phyloP scores from a whole-genome alignment of 2,888 invertebrate genomes.

The Sminthurinus aureus region DNA sequence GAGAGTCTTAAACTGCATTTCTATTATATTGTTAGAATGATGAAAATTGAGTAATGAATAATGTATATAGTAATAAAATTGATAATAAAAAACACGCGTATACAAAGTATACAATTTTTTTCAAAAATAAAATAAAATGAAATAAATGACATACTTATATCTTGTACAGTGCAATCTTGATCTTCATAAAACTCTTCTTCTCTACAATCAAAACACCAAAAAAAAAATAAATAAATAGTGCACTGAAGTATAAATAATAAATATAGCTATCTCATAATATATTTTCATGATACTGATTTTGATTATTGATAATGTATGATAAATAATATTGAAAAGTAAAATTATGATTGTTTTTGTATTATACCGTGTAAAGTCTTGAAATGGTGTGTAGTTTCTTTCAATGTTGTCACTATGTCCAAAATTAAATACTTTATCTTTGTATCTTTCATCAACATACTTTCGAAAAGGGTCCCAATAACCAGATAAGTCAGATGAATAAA shows the following conservation, averaged over 20 bases:
- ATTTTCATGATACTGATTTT: too few relatives aligned
- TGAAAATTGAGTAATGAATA: too few relatives aligned
- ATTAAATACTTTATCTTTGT: conserved; percentile 40
- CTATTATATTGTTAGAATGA: too few relatives aligned
- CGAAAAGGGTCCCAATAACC: conserved; percentile 55
- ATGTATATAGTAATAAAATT: too few relatives aligned
- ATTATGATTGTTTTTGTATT: neutral
- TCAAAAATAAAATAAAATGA: too few relatives aligned
- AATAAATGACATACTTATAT: conserved; percentile 48
- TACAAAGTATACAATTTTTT: too few relatives aligned
- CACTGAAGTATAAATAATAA: too few relatives aligned
- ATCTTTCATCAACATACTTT: conserved; percentile 55
- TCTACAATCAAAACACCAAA: conserved; percentile 51
- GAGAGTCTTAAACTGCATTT: too few relatives aligned
- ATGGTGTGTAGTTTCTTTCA: neutral
- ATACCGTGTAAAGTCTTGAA: conserved; percentile 52
- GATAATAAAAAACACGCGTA: too few relatives aligned
- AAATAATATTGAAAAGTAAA: neutral
- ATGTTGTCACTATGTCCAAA: neutral
- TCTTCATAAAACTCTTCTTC: conserved; percentile 60
- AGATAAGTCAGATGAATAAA: conserved; percentile 47
- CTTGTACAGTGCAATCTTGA: conserved; percentile 59
- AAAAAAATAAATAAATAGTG: neutral
- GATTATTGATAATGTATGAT: too few relatives aligned
- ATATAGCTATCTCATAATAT: too few relatives aligned